phyloP scores from a whole-genome alignment of 1,140 invertebrate genomes.

The Leucophenga varia region DNA sequence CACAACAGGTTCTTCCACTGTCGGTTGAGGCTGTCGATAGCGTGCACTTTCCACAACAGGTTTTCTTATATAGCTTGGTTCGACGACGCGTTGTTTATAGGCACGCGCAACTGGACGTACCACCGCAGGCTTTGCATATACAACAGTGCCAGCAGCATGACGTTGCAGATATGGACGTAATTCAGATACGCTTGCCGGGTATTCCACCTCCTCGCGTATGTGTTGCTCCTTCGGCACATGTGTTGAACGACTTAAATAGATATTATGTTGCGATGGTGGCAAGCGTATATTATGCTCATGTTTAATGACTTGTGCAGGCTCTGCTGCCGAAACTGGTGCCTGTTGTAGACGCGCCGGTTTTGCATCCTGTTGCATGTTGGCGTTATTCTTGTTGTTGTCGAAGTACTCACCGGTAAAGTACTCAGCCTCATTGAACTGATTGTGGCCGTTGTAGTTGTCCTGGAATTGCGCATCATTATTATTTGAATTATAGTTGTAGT shows the following conservation, averaged over 20 bases:
- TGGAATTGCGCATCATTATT: neutral
- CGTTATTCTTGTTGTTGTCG: constrained; percentile 30
- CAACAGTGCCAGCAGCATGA: constrained; percentile 28
- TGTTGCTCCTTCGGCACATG: constrained; percentile 27
- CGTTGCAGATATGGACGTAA: constrained; percentile 35
- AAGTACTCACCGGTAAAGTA: constrained; percentile 43
- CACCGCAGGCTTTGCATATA: constrained; percentile 30
- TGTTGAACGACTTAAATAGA: constrained; percentile 33
- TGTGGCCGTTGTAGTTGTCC: neutral
- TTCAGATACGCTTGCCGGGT: constrained; percentile 37
- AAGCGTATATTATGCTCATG: constrained; percentile 50
- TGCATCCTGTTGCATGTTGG: constrained; percentile 23
- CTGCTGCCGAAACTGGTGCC: constrained; percentile 13
- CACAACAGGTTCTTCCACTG: too few species aligned
- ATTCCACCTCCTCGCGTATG: constrained; percentile 21
- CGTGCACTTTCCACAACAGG: constrained; percentile 23
- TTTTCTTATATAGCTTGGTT: neutral
- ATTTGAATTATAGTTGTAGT: constrained; percentile 18
- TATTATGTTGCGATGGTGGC: constrained; percentile 48
- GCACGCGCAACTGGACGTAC: constrained; percentile 7
- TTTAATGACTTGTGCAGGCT: constrained; percentile 39
- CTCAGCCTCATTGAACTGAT: constrained; percentile 30
- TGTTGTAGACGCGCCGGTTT: constrained; percentile 39
- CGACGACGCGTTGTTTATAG: constrained; percentile 8
- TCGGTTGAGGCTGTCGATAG: constrained; percentile 28